phyloP scores from a whole-genome alignment of 2,113 vertebrate species.

The Mobula birostris region DNA sequence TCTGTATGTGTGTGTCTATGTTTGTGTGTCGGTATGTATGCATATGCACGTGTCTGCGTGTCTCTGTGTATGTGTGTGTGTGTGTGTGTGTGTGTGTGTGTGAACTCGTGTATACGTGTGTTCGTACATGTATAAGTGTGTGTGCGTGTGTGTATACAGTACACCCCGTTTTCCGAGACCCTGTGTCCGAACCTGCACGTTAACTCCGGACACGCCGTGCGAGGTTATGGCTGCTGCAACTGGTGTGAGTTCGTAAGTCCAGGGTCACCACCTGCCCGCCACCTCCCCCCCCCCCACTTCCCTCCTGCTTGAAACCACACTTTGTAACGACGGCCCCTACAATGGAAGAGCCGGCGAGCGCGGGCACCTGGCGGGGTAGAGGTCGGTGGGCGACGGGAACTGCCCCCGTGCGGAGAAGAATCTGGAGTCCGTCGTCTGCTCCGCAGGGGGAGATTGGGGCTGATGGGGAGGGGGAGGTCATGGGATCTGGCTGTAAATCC shows the following conservation, averaged over 20 bases:
- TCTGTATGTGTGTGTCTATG: neutral
- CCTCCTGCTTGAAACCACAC: neutral
- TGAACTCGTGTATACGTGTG: neutral
- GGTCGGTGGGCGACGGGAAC: neutral
- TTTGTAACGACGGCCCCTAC: neutral
- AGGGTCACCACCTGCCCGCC: neutral
- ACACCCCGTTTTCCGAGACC: too few relatives aligned
- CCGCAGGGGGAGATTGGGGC: neutral
- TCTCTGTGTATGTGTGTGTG: neutral
- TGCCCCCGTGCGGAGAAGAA: too few relatives aligned
- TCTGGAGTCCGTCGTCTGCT: neutral
- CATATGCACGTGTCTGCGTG: neutral
- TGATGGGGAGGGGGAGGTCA: neutral
- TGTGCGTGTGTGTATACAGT: neutral
- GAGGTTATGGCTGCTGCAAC: too few relatives aligned
- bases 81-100: too few relatives aligned
- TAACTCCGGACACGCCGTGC: neutral
- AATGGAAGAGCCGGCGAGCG: neutral
- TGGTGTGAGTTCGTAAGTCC: too few relatives aligned
- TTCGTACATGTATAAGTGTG: neutral
- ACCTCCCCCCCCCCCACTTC: neutral
- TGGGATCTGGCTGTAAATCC: neutral
- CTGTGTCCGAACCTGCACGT: too few relatives aligned
- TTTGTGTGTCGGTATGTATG: neutral
- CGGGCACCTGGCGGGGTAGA: neutral